Conservation (phyloP, 1,140 invertebrate species). For the Musca domestica region DNA sequence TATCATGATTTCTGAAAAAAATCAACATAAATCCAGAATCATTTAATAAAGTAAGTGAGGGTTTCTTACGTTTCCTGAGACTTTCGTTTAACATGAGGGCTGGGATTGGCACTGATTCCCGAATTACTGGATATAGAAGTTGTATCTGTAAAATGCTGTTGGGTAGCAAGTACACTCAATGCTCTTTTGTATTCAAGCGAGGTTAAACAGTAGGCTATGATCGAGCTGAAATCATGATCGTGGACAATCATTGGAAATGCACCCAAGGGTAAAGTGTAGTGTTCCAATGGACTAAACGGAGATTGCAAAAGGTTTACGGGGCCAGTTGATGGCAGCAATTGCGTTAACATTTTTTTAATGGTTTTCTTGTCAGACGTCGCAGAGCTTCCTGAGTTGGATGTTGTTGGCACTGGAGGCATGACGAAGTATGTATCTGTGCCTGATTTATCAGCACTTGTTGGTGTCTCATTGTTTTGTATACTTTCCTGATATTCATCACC, state of each 20-base stretch:
- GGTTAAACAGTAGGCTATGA: constrained; percentile 81
- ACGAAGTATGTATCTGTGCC: constrained; percentile 39
- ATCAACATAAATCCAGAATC: not conserved
- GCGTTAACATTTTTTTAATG: constrained; percentile 70
- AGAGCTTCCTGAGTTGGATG: too few species aligned
- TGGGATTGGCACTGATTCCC: constrained; percentile 29
- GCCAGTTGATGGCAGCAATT: constrained; percentile 61
- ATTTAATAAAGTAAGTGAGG: not conserved
- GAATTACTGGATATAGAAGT: constrained; percentile 5
- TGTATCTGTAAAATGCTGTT: constrained; percentile 8
- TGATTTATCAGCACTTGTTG: constrained; percentile 32
- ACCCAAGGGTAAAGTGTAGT: constrained; percentile 61
- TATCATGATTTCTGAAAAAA: constrained; percentile 27
- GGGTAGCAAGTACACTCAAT: constrained; percentile 37
- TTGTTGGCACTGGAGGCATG: constrained; percentile 23
- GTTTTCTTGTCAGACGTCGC: constrained; percentile 60
- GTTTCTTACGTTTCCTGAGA: constrained; percentile 30
- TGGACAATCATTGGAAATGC: constrained; percentile 74
- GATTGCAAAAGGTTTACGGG: constrained; percentile 57
- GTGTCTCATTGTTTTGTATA: constrained; percentile 21
- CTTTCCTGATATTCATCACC: not conserved
- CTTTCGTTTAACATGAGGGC: constrained; percentile 41
- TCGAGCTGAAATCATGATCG: constrained; percentile 84
- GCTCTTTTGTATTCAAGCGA: constrained; percentile 69
- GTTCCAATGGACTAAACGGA: constrained; percentile 65